Percentiles rank a stretch among this genome's conserved stretches.
Evolutionary conservation across 1,140 invertebrate species (phyloP).

Genomic region (Drosophila mojavensis): DNA sequence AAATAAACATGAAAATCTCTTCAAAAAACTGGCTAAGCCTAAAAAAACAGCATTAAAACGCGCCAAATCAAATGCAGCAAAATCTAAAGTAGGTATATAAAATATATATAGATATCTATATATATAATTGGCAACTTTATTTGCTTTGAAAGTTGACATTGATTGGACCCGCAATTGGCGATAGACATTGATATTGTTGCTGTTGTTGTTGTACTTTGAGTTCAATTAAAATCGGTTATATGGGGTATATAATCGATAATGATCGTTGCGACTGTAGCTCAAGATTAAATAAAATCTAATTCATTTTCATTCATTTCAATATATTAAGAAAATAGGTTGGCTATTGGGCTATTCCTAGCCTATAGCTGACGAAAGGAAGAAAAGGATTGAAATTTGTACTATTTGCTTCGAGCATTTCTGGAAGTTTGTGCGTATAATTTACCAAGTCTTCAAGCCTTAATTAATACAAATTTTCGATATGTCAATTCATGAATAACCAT

Average conservation of each 20-base stretch:
- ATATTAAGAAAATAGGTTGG: too few relatives aligned
- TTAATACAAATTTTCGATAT: too few relatives aligned
- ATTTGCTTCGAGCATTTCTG: too few relatives aligned
- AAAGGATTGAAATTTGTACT: too few relatives aligned
- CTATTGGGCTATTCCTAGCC: too few relatives aligned
- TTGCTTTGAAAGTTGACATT: slow-evolving; percentile 82
- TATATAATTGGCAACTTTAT: slow-evolving; percentile 73
- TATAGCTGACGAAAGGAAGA: too few relatives aligned
- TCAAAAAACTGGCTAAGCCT: slow-evolving; percentile 62
- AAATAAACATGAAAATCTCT: slow-evolving; percentile 79
- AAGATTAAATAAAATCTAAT: too few relatives aligned
- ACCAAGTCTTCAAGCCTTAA: too few relatives aligned
- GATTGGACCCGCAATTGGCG: slow-evolving; percentile 77
- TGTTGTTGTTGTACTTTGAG: background rate
- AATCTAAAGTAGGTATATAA: slow-evolving; percentile 14
- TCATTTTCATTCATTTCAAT: too few relatives aligned
- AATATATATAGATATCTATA: slow-evolving; percentile 40
- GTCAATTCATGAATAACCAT: too few relatives aligned
- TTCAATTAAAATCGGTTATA: background rate
- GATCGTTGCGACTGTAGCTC: too few relatives aligned
- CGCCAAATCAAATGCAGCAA: slow-evolving; percentile 46
- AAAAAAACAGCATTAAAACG: slow-evolving; percentile 71
- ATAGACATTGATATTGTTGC: slow-evolving; percentile 23
- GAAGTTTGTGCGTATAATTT: too few relatives aligned
- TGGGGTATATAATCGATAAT: slow-evolving; percentile 32